A percentile compares a stretch with the other conserved stretches of the same genome.
phyloP scores from a whole-genome alignment of 2,888 invertebrate genomes.

The Gymnoscelis rufifasciata region DNA sequence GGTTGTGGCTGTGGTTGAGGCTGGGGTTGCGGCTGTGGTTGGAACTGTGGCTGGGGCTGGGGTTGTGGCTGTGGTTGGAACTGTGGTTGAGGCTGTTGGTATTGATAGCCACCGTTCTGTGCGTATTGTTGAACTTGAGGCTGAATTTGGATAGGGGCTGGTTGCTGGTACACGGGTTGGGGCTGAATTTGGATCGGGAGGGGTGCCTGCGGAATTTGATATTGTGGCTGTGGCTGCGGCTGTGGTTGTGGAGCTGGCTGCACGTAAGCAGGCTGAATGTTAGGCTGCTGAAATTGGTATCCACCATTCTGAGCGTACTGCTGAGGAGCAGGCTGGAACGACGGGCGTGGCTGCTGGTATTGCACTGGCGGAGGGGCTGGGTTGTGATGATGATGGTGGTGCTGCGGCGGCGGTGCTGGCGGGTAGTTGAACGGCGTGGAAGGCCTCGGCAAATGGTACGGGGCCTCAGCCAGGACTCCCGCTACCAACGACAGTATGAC shows the following conservation, averaged over 20 bases:
- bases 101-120: neutral
- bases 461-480: constrained; percentile 59
- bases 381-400: constrained; percentile 29
- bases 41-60: constrained; percentile 29
- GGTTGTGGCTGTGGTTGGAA: constrained; percentile 32
- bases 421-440: constrained; percentile 52
- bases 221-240: constrained; percentile 19
- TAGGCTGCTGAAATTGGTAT: constrained; percentile 46
- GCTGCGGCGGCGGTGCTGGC: constrained; percentile 32
- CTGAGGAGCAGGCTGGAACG: constrained; percentile 32
- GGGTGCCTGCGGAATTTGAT: no score
- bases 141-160: constrained; percentile 14
- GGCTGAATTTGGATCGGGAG: constrained; percentile 24
- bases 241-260: constrained; percentile 21
- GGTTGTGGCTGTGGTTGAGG: constrained; percentile 16
- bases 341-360: constrained; percentile 24
- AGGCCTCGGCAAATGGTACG: constrained; percentile 64
- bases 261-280: constrained; percentile 13
- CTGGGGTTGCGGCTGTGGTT: constrained; percentile 21
- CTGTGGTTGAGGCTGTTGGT: constrained; percentile 21
- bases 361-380: constrained; percentile 26
- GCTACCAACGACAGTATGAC: constrained; percentile 56
- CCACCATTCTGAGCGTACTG: constrained; percentile 34
- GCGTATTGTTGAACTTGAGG: no score
- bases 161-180: no score